Evolutionary conservation across 2,113 vertebrate species (phyloP).

Genomic region (Thunnus thynnus): DNA sequence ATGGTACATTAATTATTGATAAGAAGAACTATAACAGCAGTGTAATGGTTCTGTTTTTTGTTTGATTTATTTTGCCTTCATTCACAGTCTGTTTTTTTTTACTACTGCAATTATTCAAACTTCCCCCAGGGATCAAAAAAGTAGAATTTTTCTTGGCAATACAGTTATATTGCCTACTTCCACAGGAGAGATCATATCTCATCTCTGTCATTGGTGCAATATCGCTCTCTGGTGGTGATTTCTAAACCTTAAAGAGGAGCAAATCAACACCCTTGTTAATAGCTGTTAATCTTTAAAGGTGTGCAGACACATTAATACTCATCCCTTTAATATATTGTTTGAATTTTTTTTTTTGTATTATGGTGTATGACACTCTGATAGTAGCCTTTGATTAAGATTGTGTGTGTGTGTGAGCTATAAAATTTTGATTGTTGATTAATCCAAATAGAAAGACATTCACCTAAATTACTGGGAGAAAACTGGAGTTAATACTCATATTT

Average conservation of each 20-base stretch:
- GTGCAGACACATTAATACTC: neutral
- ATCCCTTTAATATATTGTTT: neutral
- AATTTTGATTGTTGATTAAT: neutral
- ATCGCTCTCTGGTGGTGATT: constrained; percentile 60
- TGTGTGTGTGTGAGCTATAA: neutral
- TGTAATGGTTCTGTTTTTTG: neutral
- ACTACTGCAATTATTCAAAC: no score
- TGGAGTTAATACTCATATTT: neutral
- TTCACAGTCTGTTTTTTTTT: neutral
- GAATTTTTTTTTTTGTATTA: neutral
- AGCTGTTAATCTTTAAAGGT: neutral
- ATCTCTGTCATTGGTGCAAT: constrained; percentile 6
- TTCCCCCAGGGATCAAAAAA: neutral
- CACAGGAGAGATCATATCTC: neutral
- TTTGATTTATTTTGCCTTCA: neutral
- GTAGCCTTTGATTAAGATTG: neutral
- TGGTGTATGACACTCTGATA: neutral
- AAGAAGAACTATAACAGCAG: neutral
- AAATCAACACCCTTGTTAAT: neutral
- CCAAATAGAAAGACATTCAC: neutral
- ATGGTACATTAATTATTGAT: neutral
- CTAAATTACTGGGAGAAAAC: neutral
- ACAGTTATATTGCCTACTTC: neutral
- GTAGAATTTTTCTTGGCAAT: neutral
- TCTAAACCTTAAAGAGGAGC: neutral